Conservation (phyloP, 1,140 invertebrate species). For the Zaprionus africanus region DNA sequence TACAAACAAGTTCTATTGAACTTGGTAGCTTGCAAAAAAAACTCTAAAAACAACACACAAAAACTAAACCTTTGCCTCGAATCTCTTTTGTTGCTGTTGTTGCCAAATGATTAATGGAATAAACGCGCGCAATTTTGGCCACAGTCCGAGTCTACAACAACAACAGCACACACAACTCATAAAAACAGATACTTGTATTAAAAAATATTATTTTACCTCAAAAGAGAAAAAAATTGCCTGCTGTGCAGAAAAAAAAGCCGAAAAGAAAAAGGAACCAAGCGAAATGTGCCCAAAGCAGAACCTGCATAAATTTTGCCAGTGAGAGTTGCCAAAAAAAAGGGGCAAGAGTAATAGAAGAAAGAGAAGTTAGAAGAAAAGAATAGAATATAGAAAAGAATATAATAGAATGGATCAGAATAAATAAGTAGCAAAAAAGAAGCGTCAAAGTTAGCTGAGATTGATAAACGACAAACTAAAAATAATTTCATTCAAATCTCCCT, state of each 20-base stretch:
- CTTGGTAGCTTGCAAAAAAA: constrained; percentile 56
- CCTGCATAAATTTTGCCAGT: constrained; percentile 24
- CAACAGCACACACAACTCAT: constrained; percentile 12
- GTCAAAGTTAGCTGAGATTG: background rate
- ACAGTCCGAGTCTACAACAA: constrained; percentile 22
- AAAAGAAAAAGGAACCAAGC: background rate
- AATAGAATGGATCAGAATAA: background rate
- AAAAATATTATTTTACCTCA: constrained; percentile 56
- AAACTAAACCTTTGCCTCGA: constrained; percentile 42
- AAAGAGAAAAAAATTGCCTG: constrained; percentile 45
- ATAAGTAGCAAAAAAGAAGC: background rate
- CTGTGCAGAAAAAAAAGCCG: constrained; percentile 50
- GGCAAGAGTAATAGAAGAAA: background rate
- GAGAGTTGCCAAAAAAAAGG: constrained; percentile 14
- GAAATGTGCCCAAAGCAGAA: constrained; percentile 20
- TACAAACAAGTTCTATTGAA: constrained; percentile 79
- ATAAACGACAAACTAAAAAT: background rate
- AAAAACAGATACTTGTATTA: constrained; percentile 45
- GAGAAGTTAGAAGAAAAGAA: background rate
- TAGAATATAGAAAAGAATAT: background rate
- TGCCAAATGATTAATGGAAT: constrained; percentile 75
- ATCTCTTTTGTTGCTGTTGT: constrained; percentile 48
- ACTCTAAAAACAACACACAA: constrained; percentile 15
- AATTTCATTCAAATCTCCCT: background rate
- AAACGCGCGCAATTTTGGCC: constrained; percentile 50